Conservation (phyloP, 1,140 invertebrate species). For the Panulirus ornatus region DNA sequence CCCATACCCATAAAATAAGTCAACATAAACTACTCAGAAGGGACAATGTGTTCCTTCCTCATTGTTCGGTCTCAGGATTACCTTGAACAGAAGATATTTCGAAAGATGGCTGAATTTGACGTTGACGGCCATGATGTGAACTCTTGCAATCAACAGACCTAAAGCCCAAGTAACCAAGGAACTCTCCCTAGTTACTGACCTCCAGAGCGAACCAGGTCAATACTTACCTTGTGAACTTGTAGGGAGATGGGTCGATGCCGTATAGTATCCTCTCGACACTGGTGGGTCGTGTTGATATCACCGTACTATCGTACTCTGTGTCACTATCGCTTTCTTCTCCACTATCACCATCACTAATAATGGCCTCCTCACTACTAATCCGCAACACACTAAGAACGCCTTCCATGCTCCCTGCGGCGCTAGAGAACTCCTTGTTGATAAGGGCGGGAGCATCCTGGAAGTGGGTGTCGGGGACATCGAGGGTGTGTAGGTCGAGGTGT, state of each 20-base stretch:
- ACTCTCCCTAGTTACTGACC: no score
- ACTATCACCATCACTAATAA: neutral
- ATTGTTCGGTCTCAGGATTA: no score
- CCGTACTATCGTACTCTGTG: conserved; percentile 9
- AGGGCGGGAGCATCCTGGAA: neutral
- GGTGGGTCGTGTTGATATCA: conserved; percentile 1
- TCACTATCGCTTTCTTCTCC: conserved; percentile 33
- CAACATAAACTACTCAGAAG: no score
- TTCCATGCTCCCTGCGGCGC: neutral
- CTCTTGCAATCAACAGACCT: no score
- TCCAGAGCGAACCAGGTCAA: no score
- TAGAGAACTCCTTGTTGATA: neutral
- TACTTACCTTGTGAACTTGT: conserved; percentile 61
- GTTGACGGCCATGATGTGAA: no score
- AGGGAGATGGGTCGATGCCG: conserved; percentile 58
- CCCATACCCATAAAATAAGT: no score
- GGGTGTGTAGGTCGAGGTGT: neutral
- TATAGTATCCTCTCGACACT: conserved; percentile 68
- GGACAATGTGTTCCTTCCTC: no score
- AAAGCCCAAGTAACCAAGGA: no score
- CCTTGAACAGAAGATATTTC: no score
- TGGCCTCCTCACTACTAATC: neutral
- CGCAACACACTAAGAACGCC: neutral
- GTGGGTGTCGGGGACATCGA: neutral
- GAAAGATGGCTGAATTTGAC: no score